Base-by-base conservation (phyloP, 2,113 vertebrate species). In the Polyodon spathula region DNA sequence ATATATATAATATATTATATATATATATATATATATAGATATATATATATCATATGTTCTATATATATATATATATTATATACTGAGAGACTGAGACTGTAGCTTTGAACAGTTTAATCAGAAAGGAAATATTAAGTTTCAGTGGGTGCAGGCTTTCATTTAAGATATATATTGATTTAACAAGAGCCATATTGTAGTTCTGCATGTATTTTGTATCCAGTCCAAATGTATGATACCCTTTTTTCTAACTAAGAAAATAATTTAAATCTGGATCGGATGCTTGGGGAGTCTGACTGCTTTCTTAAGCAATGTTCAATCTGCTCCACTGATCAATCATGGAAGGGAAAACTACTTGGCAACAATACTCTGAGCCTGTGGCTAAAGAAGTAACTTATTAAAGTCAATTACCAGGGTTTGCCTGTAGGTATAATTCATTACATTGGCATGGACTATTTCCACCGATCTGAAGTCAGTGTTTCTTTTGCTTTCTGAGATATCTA, bases 191-290 rank as follows among this genome's bases (percentile, higher is more conserved):
- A n/a, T n/a, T n/a, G n/a, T n/a, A n/a, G 7, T 6, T 6, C 37
- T 6, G 27, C 54, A 6, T 2, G 38, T 7, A 37, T 37, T 10
- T 12, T 50, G 11, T 50, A 12, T 50, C 46, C 46, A 50, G 46
- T 50, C 5, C 11, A 12, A 12, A 1, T n/a, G n/a, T n/a, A n/a
- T 44, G 50, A 6, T 39, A 41, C 54, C 62, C 27, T 62, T 63
- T 56, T 54, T 44, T 48, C 66, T 65, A 39, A 62, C 66, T 64
- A 37, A n/a, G 72, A 69, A 58, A 68, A 57, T 59, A 69, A n/a
- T 74, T 68, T 69, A 75, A 75, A 72, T 81, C 66, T 77, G 77
- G 75, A 78, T 71, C 69, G 73, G 70, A 74, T 78, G 72, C 73
- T 67, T 60, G 54, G 64, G 53, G 65, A 72, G 72, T 60, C 68